phyloP scores from a whole-genome alignment of 2,113 vertebrate genomes.

The Phrynocephalus versicolor region DNA sequence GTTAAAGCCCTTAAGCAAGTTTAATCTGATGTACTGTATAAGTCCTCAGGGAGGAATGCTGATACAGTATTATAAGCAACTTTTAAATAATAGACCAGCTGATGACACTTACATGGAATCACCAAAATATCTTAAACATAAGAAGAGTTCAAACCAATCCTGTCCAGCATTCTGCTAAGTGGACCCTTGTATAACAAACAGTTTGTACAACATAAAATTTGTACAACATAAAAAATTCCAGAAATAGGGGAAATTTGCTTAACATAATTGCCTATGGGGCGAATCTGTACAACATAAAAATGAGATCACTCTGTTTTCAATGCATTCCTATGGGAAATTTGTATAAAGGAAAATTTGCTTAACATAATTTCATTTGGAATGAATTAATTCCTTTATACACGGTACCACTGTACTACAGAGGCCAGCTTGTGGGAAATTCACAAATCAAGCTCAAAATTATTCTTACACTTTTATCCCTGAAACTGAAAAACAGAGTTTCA shows the following conservation, averaged over 20 bases:
- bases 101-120: background rate
- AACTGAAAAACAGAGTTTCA: background rate
- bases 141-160: background rate
- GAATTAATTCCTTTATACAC: no score
- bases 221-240: no score
- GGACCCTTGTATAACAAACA: no score
- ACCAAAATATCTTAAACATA: background rate
- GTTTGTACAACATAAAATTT: no score
- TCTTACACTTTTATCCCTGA: background rate
- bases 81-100: background rate
- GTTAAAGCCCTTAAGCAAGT: constrained; percentile 7
- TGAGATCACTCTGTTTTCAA: no score
- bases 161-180: background rate
- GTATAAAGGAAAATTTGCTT: no score
- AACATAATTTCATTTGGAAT: no score
- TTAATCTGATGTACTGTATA: constrained; percentile 17
- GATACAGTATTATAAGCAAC: background rate
- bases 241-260: no score
- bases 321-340: no score
- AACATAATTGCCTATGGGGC: no score
- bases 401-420: no score
- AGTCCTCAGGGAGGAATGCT: constrained; percentile 23
- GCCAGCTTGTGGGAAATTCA: background rate
- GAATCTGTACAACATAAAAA: no score
- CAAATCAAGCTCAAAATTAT: background rate